These are phyloP conservation scores for Panurus biarmicus DNA, from an alignment of 2,113 vertebrate species.

Conservation along the genomic window DNA sequence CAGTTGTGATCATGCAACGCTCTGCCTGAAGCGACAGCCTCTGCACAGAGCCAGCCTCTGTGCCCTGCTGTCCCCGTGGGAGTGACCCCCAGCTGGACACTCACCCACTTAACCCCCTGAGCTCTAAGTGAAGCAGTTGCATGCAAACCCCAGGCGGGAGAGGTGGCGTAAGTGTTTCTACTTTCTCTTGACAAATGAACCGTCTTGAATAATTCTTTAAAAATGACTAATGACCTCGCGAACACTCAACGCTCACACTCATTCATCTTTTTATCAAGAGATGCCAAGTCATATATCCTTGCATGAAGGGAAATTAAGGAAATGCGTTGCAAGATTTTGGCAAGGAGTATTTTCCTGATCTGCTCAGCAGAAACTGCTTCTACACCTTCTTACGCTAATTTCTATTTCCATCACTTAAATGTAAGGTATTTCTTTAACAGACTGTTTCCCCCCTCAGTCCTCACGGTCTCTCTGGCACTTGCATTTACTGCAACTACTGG, in stretches of 20 bases:
- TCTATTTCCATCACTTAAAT: not conserved
- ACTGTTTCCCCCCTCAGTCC: not conserved
- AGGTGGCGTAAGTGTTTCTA: not conserved
- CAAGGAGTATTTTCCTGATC: not conserved
- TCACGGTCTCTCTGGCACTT: not conserved
- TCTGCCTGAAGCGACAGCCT: not conserved
- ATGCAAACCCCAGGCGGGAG: not conserved
- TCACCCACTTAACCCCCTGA: not conserved
- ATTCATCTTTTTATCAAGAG: not conserved
- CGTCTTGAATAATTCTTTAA: not conserved
- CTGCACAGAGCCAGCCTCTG: not conserved
- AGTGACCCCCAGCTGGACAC: not conserved
- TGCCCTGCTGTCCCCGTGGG: not conserved
- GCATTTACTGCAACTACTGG: not conserved
- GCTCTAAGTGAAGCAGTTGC: fast-evolving
- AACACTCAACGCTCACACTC: not conserved
- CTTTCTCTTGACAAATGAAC: not conserved
- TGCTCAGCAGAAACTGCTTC: not conserved
- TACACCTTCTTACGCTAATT: not conserved
- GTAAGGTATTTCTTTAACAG: not conserved
- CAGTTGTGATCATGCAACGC: not conserved
- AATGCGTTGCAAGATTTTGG: not conserved
- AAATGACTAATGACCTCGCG: not conserved
- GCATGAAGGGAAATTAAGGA: not conserved
- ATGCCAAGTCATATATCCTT: not conserved